Percentiles rank a stretch among this genome's conserved stretches.
Conservation (phyloP, 2,888 invertebrate genomes). For the Drosophila heteroneura region DNA sequence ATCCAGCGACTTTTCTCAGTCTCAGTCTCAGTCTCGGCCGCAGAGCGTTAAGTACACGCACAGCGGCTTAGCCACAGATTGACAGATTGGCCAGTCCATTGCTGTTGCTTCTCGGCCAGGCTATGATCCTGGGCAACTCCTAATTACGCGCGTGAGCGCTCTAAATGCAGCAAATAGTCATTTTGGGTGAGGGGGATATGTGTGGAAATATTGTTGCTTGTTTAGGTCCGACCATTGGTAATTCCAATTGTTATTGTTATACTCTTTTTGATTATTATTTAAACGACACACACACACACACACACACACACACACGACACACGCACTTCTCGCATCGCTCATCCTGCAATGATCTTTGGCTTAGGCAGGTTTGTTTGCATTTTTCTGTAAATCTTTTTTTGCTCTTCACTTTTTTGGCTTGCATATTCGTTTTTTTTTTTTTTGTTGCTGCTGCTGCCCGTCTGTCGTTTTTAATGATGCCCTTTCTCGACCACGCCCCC, state of each 20-base stretch:
- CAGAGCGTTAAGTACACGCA: constrained; percentile 47
- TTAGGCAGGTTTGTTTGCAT: constrained; percentile 48
- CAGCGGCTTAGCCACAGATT: constrained; percentile 53
- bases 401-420: constrained; percentile 19
- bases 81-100: constrained; percentile 12
- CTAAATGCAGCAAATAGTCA: constrained; percentile 74
- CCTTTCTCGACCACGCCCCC: constrained; percentile 64
- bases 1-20: constrained; percentile 72
- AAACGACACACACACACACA: constrained; percentile 22
- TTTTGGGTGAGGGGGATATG: constrained; percentile 6
- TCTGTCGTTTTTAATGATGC: constrained; percentile 46
- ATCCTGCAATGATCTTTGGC: constrained; percentile 48
- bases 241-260: constrained; percentile 61
- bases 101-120: constrained; percentile 19
- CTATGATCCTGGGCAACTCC: constrained; percentile 58
- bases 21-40: constrained; percentile 32
- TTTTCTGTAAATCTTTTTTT: constrained; percentile 38
- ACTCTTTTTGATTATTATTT: constrained; percentile 39
- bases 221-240: constrained; percentile 54
- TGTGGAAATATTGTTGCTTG: constrained; percentile 69
- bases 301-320: constrained; percentile 41
- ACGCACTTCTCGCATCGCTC: constrained; percentile 57
- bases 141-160: constrained; percentile 82
- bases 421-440: constrained; percentile 10
- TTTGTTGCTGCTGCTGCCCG: constrained; percentile 1